phyloP scores from a whole-genome alignment of 2,797 vertebrate species.

The Cirrhinus mrigala region DNA sequence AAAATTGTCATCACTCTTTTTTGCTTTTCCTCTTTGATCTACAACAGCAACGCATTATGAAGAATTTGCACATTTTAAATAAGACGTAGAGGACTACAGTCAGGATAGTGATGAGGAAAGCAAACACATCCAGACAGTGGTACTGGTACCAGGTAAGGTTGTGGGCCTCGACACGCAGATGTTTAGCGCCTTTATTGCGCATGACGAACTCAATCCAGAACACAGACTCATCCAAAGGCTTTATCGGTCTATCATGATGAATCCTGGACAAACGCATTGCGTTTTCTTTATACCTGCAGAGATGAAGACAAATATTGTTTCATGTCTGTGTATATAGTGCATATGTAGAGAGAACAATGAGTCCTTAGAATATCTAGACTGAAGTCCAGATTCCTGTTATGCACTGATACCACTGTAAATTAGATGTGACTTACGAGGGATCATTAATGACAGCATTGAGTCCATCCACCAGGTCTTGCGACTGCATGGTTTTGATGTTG shows the following conservation, averaged over 20 bases:
- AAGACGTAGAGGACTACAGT: slow-evolving; percentile 54
- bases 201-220: slow-evolving; percentile 88
- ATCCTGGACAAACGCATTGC: slow-evolving; percentile 77
- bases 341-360: background rate
- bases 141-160: slow-evolving; percentile 86
- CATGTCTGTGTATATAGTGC: background rate
- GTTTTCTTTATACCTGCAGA: slow-evolving; percentile 71
- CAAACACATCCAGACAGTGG: slow-evolving; percentile 80
- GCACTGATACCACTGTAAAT: background rate
- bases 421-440: slow-evolving; percentile 68
- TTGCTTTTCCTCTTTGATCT: slow-evolving; percentile 68
- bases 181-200: slow-evolving; percentile 82
- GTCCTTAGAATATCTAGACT: background rate
- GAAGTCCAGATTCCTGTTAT: background rate
- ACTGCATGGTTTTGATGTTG: slow-evolving; percentile 64
- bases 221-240: slow-evolving; percentile 76
- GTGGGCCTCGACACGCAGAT: slow-evolving; percentile 80
- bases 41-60: slow-evolving; percentile 62
- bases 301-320: background rate
- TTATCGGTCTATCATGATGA: slow-evolving; percentile 82
- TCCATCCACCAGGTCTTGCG: slow-evolving; percentile 79
- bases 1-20: slow-evolving; percentile 60
- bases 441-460: slow-evolving; percentile 75
- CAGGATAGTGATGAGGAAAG: slow-evolving; percentile 70
- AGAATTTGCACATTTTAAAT: slow-evolving; percentile 66